These are phyloP conservation scores for Drosophila borealis DNA, from an alignment of 2,888 invertebrate genomes.

Conservation along the genomic window DNA sequence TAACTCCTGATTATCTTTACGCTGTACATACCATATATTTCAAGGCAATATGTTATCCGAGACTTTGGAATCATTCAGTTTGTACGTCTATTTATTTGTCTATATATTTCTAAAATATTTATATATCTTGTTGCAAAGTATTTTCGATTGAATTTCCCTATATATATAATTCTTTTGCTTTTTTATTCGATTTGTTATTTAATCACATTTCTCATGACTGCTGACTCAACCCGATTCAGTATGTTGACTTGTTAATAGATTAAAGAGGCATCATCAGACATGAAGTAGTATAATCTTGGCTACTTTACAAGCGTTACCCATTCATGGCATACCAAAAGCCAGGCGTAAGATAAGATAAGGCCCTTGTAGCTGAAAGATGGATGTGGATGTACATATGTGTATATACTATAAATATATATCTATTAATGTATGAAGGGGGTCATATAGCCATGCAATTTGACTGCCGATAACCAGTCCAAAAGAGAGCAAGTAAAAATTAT, in stretches of 20 bases:
- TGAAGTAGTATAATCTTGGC: constrained; percentile 38
- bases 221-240: constrained; percentile 35
- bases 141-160: neutral
- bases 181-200: neutral
- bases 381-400: constrained; percentile 3
- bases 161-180: neutral
- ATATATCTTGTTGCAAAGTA: neutral
- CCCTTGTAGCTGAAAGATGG: constrained; percentile 8
- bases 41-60: no score
- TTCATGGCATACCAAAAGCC: constrained; percentile 42
- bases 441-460: constrained; percentile 14
- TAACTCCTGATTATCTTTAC: no score
- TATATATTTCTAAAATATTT: neutral
- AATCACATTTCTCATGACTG: constrained; percentile 12
- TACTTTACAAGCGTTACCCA: constrained; percentile 54
- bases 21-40: no score
- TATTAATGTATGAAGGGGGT: neutral
- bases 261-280: constrained; percentile 46
- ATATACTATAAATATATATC: neutral
- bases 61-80: no score
- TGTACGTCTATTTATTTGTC: neutral
- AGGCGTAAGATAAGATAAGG: constrained; percentile 48
- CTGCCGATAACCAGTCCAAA: constrained; percentile 19
- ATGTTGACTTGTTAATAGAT: constrained; percentile 32
- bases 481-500: neutral